Conservation (phyloP, 2,888 invertebrate genomes). For the Mesochorus sp. region DNA sequence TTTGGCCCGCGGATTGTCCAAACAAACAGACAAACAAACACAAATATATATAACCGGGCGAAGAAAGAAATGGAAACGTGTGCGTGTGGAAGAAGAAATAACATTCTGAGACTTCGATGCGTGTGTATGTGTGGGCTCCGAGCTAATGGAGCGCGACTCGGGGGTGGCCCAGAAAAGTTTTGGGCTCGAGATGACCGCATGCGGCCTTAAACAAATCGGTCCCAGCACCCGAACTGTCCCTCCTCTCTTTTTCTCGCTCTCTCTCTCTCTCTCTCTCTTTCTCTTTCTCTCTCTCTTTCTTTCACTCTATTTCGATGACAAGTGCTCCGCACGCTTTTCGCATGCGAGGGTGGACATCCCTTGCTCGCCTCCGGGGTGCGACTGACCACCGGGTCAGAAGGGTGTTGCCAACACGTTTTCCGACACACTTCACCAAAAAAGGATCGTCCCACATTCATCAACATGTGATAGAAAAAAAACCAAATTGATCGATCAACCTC, state of each 20-base stretch:
- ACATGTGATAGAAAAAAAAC: constrained; percentile 1
- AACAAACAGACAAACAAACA: constrained; percentile 76
- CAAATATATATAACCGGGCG: constrained; percentile 31
- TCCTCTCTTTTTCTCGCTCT: too few species aligned
- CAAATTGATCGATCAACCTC: too few species aligned
- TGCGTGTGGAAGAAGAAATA: constrained; percentile 3
- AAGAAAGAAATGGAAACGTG: constrained; percentile 6
- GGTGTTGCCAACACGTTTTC: constrained; percentile 11
- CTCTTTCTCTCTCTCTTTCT: too few species aligned
- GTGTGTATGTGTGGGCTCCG: not conserved
- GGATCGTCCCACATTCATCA: not conserved
- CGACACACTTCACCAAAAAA: too few species aligned
- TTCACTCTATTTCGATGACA: too few species aligned
- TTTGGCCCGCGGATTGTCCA: constrained; percentile 62
- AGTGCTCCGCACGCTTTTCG: constrained; percentile 46
- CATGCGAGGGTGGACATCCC: constrained; percentile 2
- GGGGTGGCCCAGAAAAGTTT: constrained; percentile 58
- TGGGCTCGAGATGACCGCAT: constrained; percentile 43
- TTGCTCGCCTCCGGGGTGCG: constrained; percentile 6
- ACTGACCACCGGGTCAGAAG: constrained; percentile 9
- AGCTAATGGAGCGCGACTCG: constrained; percentile 18
- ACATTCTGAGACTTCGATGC: constrained; percentile 27
- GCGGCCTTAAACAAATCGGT: constrained; percentile 40
- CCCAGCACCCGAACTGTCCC: not conserved
- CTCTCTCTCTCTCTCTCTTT: too few species aligned